Conservation (phyloP, 2,888 invertebrate genomes). For the Watsonalla binaria region DNA sequence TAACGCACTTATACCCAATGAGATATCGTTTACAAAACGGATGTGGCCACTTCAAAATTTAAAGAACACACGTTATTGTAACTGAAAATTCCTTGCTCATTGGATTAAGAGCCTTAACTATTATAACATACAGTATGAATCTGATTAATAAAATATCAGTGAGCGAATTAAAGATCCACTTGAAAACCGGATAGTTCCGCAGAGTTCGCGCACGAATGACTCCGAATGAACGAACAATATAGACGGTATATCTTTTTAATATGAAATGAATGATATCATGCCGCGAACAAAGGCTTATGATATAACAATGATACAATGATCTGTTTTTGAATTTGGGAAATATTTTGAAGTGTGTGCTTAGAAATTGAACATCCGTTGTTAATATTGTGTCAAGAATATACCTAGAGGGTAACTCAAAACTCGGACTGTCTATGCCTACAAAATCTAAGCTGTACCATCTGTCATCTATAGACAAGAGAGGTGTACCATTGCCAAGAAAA, state of each 20-base stretch:
- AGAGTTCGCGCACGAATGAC: constrained; percentile 66
- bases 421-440: neutral
- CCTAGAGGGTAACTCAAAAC: neutral
- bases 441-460: neutral
- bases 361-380: neutral
- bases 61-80: constrained; percentile 23
- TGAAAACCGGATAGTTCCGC: constrained; percentile 70
- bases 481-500: too few relatives aligned
- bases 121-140: constrained; percentile 6
- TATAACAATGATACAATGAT: constrained; percentile 16
- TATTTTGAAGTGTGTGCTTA: constrained; percentile 2
- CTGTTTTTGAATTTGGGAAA: constrained; percentile 1
- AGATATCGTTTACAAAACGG: constrained; percentile 42
- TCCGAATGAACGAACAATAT: constrained; percentile 51
- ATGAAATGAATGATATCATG: constrained; percentile 53
- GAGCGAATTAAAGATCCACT: constrained; percentile 46
- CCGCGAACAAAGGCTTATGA: constrained; percentile 15
- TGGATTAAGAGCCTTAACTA: constrained; percentile 14
- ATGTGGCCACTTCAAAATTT: constrained; percentile 41
- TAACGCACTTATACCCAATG: constrained; percentile 5
- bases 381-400: neutral
- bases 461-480: neutral
- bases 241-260: constrained; percentile 72
- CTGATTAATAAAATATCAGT: constrained; percentile 11
- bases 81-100: constrained; percentile 2